Percentiles rank a stretch among this genome's conserved stretches.
Conservation (phyloP, 2,113 vertebrate genomes). For the Bos indicus region DNA sequence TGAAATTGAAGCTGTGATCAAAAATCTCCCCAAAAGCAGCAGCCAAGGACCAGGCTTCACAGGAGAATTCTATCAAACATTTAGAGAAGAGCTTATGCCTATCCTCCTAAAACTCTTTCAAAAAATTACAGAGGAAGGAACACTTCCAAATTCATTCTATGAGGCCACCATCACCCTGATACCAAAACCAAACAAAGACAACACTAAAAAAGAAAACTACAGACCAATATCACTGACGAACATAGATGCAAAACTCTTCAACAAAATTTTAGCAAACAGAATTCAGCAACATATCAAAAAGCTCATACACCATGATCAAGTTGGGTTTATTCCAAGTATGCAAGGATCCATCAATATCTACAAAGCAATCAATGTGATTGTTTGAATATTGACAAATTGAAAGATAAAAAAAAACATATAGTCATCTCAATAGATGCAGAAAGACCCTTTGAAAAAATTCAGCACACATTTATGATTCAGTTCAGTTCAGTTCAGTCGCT, state of each 20-base stretch:
- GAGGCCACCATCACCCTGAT: background rate
- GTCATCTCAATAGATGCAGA: background rate
- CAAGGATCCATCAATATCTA: background rate
- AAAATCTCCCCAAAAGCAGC: background rate
- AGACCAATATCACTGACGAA: background rate
- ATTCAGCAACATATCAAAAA: background rate
- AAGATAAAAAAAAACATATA: background rate
- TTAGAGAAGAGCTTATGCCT: background rate
- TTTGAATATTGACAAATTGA: background rate
- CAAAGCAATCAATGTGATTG: background rate
- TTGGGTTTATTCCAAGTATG: background rate
- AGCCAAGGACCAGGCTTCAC: background rate
- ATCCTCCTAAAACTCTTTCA: background rate
- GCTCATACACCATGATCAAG: background rate
- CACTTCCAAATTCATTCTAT: background rate
- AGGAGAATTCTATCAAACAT: background rate
- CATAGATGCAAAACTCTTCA: background rate
- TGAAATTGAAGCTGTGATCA: background rate
- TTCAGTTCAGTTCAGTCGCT: too few relatives aligned
- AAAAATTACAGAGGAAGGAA: background rate
- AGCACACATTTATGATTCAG: background rate
- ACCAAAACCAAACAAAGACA: background rate
- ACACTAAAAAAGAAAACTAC: background rate
- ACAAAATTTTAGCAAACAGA: background rate
- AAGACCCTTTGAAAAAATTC: background rate